These are phyloP conservation scores for Actinernus sp. DNA, from an alignment of 92 coral and sea anemone species.

Conservation along the genomic window DNA sequence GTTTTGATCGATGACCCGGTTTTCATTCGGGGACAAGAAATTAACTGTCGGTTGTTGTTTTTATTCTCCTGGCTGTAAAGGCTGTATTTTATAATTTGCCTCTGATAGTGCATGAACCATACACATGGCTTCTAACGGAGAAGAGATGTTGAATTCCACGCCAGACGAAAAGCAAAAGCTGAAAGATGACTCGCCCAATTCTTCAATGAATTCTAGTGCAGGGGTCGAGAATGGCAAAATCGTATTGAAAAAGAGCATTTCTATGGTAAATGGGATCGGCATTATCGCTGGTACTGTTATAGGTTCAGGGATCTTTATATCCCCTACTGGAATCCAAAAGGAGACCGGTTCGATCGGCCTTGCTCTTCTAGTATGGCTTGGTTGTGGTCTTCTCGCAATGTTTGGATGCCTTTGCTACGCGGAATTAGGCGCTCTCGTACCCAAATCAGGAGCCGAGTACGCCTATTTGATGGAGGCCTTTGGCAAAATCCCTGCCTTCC, in stretches of 20 bases:
- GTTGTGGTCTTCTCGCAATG: conserved; percentile 89
- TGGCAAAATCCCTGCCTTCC: conserved; percentile 90
- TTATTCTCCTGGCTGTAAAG: no score
- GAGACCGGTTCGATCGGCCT: conserved; percentile 80
- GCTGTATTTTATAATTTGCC: no score
- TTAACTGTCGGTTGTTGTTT: no score
- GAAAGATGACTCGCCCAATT: conserved; percentile 5
- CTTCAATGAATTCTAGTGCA: background rate
- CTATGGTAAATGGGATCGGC: conserved; percentile 81
- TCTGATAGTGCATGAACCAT: no score
- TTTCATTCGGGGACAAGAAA: no score
- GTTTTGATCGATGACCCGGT: no score
- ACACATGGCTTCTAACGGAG: conserved; percentile 18
- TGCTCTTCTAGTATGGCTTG: conserved; percentile 88
- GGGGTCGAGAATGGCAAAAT: conserved; percentile 38
- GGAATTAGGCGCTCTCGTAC: conserved; percentile 86
- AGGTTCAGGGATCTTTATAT: conserved; percentile 97
- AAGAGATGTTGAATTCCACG: background rate
- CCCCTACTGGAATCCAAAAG: conserved; percentile 86
- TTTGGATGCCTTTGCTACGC: conserved; percentile 95
- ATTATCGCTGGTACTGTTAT: conserved; percentile 96
- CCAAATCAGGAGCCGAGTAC: conserved; percentile 95
- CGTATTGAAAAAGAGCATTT: conserved; percentile 76
- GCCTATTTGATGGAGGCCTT: conserved; percentile 88
- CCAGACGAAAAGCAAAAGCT: conserved; percentile 26